Conservation (phyloP, 2,888 invertebrate species). For the Phengaris alcon region DNA sequence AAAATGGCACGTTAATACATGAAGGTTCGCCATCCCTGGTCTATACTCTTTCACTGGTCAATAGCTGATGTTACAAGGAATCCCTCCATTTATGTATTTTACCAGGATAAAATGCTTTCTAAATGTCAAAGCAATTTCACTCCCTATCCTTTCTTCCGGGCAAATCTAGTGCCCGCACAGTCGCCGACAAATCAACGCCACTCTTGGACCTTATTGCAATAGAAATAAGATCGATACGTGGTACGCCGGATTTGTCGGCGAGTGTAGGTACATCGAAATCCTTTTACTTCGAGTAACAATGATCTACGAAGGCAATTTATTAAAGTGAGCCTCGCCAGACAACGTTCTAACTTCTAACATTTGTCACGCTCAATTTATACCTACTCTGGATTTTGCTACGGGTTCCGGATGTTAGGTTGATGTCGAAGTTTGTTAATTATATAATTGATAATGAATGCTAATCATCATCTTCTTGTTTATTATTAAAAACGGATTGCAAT, state of each 20-base stretch:
- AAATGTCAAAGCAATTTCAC: constrained; percentile 7
- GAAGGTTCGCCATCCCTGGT: no score
- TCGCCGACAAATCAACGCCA: neutral
- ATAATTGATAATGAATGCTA: neutral
- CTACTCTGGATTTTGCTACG: neutral
- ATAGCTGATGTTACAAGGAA: no score
- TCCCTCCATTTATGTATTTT: neutral
- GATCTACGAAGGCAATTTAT: constrained; percentile 22
- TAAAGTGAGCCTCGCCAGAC: neutral
- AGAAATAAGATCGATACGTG: neutral
- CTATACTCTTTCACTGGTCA: no score
- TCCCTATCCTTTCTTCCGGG: neutral
- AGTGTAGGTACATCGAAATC: neutral
- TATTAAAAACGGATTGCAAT: no score
- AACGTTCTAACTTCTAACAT: neutral
- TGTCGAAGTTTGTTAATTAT: neutral
- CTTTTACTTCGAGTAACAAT: constrained; percentile 17
- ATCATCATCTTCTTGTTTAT: no score
- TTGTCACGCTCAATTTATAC: neutral
- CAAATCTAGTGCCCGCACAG: neutral
- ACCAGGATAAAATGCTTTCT: neutral
- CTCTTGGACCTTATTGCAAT: neutral
- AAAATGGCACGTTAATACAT: no score
- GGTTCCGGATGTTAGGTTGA: neutral
- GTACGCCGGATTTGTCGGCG: neutral